Evolutionary conservation across 2,797 vertebrate species (phyloP), one percentile per base, ranked within the genome.

Genomic region (Gadopsis marmoratus): DNA sequence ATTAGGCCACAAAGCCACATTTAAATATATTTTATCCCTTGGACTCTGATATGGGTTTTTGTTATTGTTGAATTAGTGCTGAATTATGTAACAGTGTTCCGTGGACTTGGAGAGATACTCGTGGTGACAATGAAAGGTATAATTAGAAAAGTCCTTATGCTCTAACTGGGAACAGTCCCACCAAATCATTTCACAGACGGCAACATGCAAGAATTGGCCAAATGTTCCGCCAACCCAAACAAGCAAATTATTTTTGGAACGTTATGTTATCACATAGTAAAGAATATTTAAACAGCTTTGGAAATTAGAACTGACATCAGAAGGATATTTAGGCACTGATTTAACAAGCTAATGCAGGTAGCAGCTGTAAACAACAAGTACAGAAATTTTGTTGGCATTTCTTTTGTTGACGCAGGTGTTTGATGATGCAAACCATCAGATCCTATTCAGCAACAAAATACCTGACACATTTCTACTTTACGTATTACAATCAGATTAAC

Each of bases 91-190:
- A 80, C 54, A 0, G 48, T 29, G 33, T 71, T 78, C 50, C 67
- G 33, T n/a, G 53, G 51, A 76, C 50, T 75, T 67, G 60, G 55
- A 81, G 76, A 81, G 76, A 74, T 37, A 7, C 68, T 74, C 43
- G 17, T 66, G 12, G 26, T 62, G 58, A 78, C 26, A 69, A 68
- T 74, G 48, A 51, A 63, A 76, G 71, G 45, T 76, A 79, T 71
- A 71, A 82, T 86, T 81, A 80, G 72, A 81, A 79, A 53, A 60
- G 61, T 76, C 76, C 80, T 79, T 79, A 65, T 85, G 78, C 63
- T 81, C 47, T 56, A 75, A 37, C 76, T 85, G 69, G 66, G 75
- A 77, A 53, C 61, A 54, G 48, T 81, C 76, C 58, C 69, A 65
- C 56, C 37, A 41, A 74, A 78, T 74, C n/a, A 39, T 65, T 64